These are phyloP conservation scores for Tryphoninae sp. DNA, from an alignment of 2,888 invertebrate species.

Conservation along the genomic window DNA sequence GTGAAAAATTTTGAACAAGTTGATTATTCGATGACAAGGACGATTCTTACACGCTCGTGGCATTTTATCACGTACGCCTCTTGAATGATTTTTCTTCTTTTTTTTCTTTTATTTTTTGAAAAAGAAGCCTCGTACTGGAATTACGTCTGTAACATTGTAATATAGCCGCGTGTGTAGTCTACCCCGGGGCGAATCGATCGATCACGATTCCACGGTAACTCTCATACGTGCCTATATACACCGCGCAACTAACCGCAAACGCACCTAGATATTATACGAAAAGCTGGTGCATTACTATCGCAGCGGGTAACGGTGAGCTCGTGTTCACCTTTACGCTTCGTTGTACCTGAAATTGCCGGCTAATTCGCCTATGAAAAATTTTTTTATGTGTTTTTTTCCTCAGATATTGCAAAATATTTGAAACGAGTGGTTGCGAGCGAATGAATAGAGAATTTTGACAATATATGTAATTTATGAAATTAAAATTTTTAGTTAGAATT, in stretches of 20 bases:
- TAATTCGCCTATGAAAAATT: constrained; percentile 13
- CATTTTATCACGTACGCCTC: constrained; percentile 22
- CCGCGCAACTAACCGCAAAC: constrained; percentile 3
- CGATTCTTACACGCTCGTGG: constrained; percentile 17
- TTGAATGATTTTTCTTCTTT: constrained; percentile 9
- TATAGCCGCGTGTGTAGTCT: constrained; percentile 43
- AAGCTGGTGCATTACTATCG: constrained; percentile 19
- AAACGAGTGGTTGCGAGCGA: too few species aligned
- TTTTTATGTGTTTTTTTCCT: too few species aligned
- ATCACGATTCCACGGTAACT: constrained; percentile 50
- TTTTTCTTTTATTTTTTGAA: constrained; percentile 3
- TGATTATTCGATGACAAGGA: constrained; percentile 4
- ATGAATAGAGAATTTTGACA: neutral
- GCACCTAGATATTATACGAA: constrained; percentile 22
- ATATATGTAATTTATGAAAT: neutral
- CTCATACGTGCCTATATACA: neutral
- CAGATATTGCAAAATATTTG: too few species aligned
- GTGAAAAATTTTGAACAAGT: neutral
- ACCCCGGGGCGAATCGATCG: constrained; percentile 43
- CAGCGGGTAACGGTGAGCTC: constrained; percentile 36
- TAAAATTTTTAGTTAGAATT: too few species aligned
- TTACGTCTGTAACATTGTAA: constrained; percentile 53
- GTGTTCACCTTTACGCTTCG: constrained; percentile 43
- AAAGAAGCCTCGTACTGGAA: constrained; percentile 27
- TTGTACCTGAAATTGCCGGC: constrained; percentile 19